Evolutionary conservation across 2,113 vertebrate species (phyloP), one percentile per base, ranked within the genome.

Genomic region (Solea solea): DNA sequence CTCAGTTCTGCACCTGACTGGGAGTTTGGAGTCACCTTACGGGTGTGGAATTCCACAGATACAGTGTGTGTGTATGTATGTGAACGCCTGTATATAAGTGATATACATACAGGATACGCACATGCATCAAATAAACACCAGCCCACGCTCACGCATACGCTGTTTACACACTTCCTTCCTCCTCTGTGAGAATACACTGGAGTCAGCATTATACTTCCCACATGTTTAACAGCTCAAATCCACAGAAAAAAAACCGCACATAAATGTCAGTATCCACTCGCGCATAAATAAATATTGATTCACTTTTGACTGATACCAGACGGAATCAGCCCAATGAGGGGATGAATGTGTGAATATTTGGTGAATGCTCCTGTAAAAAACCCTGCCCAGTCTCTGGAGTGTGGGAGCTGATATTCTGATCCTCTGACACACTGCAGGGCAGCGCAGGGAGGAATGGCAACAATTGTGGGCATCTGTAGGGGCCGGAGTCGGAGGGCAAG

Each of bases 1-100:
- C 88, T 85, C 77, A 70, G 78, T 81, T 74, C 87, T 78, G 89
- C 92, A 92, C 87, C 90, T 92, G 88, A 93, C 87, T 68, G 86
- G 85, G 83, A 90, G 69, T 90, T 89, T 72, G 81, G 88, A 86
- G 89, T 92, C 90, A 88, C 82, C 87, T 90, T 86, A 91, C 89
- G 56, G 84, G 88, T 86, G 55, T 68, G 58, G 66, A 90, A 91
- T 88, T 89, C 85, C 74, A 51, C 78, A 25, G 82, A 80, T 78
- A 74, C 62, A 25, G 81, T 14, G 9, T 48, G 45, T 48, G 11
- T 12, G 10, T 11, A 10, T 14, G 45, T 48, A 5, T 48, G 11
- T 13, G 11, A 48, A 13, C 11, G 11, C 45, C 45, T 48, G 45
- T 48, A 34, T 34, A 34, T 34, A 34, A 34, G 34, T 39, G 25